Conservation (phyloP, 2,113 vertebrate genomes). For the Clarias macrocephalus region DNA sequence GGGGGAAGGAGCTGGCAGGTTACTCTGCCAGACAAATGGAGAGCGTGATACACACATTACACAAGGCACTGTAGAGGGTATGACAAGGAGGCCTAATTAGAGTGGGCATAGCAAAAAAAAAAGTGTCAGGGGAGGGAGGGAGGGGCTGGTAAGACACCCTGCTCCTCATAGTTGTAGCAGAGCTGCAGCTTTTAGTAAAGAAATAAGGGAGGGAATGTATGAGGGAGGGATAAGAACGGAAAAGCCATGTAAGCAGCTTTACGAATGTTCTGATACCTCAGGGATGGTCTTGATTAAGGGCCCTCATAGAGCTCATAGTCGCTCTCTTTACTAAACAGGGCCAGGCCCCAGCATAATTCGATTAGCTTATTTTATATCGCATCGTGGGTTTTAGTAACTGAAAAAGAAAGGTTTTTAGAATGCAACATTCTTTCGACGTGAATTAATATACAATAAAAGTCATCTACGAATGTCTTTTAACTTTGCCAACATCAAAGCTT, state of each 20-base stretch:
- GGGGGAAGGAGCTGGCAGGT: slow-evolving; percentile 71
- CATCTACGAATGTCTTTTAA: not conserved
- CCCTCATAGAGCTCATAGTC: slow-evolving; percentile 36
- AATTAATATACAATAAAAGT: slow-evolving; percentile 8
- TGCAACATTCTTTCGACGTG: not conserved
- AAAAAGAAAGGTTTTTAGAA: slow-evolving; percentile 2
- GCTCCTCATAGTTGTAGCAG: slow-evolving; percentile 67
- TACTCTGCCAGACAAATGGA: slow-evolving; percentile 82
- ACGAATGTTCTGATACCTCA: slow-evolving; percentile 54
- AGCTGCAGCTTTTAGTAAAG: slow-evolving; percentile 55
- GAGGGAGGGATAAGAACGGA: slow-evolving; percentile 57
- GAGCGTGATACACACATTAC: slow-evolving; percentile 83
- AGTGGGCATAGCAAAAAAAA: slow-evolving; percentile 73
- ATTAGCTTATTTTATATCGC: slow-evolving; percentile 7
- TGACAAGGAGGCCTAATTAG: slow-evolving; percentile 85
- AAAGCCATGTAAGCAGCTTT: slow-evolving; percentile 69
- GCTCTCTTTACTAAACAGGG: slow-evolving; percentile 34
- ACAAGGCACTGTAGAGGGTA: slow-evolving; percentile 87
- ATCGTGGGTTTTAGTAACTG: not conserved
- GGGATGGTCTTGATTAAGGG: slow-evolving; percentile 72
- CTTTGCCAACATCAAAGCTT: not conserved
- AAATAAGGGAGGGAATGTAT: slow-evolving; percentile 23
- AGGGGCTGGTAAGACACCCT: slow-evolving; percentile 73
- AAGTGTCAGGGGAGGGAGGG: slow-evolving; percentile 60
- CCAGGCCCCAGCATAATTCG: slow-evolving; percentile 20